Evolutionary conservation across 2,113 vertebrate genomes (phyloP).

Genomic region (Pandion haliaetus): DNA sequence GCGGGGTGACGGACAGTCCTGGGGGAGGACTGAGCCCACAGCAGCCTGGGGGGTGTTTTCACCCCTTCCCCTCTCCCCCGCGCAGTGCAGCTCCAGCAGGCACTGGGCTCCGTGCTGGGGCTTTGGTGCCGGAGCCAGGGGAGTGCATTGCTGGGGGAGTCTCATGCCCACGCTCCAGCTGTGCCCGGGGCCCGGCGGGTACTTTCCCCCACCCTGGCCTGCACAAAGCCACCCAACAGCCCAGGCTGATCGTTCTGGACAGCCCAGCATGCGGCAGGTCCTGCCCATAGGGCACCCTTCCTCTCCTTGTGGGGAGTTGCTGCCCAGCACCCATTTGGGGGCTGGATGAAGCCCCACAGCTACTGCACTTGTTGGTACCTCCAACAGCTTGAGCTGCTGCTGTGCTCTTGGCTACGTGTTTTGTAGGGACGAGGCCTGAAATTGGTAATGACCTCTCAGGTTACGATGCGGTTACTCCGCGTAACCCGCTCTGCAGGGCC

Average conservation of each 20-base stretch:
- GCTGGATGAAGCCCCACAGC: not conserved
- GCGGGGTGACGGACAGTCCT: fast-evolving
- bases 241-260: not conserved
- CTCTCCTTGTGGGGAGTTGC: fast-evolving
- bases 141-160: not conserved
- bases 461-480: fast-evolving
- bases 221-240: not conserved
- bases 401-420: fast-evolving
- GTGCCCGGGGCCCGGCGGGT: not conserved
- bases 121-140: not conserved
- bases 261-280: not conserved
- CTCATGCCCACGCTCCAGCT: fast-evolving
- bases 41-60: not conserved
- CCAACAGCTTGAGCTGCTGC: not conserved
- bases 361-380: not conserved
- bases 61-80: not conserved
- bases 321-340: fast-evolving
- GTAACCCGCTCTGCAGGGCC: not conserved
- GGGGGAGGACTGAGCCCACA: fast-evolving
- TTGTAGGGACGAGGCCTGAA: not conserved
- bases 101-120: not conserved
- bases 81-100: not conserved
- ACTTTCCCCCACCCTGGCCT: fast-evolving
- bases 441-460: fast-evolving
- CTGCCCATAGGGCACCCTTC: not conserved